These are phyloP conservation scores for Pseudomyrmex pallidus DNA, from an alignment of 1,140 invertebrate genomes.

Conservation along the genomic window DNA sequence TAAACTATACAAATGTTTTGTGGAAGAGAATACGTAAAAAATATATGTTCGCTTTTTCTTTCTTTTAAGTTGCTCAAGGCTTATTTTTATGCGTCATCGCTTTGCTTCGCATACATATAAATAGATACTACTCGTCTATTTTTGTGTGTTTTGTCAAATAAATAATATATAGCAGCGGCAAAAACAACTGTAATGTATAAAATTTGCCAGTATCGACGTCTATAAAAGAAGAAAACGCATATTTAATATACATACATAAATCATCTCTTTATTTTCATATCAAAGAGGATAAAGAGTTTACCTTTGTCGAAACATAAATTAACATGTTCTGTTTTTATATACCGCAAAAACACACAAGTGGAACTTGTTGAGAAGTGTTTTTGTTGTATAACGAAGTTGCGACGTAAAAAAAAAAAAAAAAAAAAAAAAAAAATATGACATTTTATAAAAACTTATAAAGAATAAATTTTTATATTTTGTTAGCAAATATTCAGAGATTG, in stretches of 20 bases:
- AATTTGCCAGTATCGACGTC: neutral
- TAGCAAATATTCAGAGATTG: too few relatives aligned
- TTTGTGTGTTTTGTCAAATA: neutral
- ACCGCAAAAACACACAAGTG: neutral
- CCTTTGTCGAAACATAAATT: neutral
- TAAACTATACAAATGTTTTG: conserved; percentile 2
- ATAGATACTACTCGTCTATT: neutral
- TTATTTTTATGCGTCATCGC: conserved; percentile 10
- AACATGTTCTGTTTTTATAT: conserved; percentile 15
- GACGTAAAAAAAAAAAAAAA: neutral
- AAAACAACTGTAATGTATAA: neutral
- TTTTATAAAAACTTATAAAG: neutral
- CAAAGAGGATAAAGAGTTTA: neutral
- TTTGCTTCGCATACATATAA: neutral
- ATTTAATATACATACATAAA: neutral
- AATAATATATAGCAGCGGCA: neutral
- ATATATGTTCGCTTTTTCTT: too few relatives aligned
- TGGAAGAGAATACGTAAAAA: conserved; percentile 10
- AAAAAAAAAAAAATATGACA: neutral
- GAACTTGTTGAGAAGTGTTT: neutral
- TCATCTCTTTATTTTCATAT: conserved; percentile 9
- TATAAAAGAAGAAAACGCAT: neutral
- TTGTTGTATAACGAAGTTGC: neutral
- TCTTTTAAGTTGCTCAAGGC: neutral
- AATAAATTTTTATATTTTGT: conserved; percentile 1